Evolutionary conservation across 1,140 invertebrate species (phyloP).

Genomic region (Sipha flava): DNA sequence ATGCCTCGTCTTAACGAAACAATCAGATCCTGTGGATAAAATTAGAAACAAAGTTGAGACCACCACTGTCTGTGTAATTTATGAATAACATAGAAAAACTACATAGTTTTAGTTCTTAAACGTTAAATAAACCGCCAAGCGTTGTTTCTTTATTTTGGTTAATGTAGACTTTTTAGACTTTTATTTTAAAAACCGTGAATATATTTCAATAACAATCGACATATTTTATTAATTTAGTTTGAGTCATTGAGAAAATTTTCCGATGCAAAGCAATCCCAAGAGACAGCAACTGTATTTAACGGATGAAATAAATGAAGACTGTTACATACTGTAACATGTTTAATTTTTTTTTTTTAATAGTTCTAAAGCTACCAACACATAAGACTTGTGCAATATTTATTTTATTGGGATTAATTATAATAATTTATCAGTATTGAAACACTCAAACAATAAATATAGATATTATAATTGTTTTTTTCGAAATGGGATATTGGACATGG

Average conservation of each 20-base stretch:
- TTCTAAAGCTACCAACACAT: too few species aligned
- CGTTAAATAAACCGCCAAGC: not conserved
- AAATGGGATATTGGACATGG: too few species aligned
- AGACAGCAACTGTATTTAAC: too few species aligned
- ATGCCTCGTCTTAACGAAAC: not conserved
- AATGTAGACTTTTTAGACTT: not conserved
- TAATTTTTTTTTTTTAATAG: too few species aligned
- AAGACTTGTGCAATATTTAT: too few species aligned
- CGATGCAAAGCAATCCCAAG: too few species aligned
- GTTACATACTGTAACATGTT: too few species aligned
- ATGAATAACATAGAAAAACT: not conserved
- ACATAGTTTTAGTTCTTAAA: not conserved
- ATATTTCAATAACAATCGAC: not conserved
- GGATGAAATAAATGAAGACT: too few species aligned
- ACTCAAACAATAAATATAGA: too few species aligned
- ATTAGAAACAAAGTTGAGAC: not conserved
- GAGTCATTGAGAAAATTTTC: not conserved
- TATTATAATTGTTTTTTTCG: too few species aligned
- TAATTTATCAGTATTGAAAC: too few species aligned
- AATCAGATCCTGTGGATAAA: slow-evolving; percentile 7
- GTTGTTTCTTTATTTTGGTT: not conserved
- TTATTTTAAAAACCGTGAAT: not conserved
- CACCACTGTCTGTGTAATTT: slow-evolving; percentile 1
- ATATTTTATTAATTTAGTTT: not conserved
- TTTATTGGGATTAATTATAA: too few species aligned